A percentile compares a stretch with the other conserved stretches of the same genome.
Evolutionary conservation across 1,140 invertebrate genomes (phyloP).

Genomic region (Drosophila nikananu): DNA sequence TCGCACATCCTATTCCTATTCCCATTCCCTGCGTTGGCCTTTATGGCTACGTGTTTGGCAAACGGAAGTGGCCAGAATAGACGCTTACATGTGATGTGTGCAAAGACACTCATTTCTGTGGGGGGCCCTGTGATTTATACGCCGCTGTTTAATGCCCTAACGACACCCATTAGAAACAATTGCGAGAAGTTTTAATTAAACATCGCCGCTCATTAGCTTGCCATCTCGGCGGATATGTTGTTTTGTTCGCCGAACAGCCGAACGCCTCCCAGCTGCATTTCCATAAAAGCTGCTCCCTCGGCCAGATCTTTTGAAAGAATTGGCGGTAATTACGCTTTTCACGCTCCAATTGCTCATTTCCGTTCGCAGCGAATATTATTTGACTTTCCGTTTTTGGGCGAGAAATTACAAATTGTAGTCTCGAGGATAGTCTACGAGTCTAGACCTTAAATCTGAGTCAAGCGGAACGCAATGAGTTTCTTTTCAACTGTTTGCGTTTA

Average conservation of each 20-base stretch:
- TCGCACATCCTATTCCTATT: not conserved
- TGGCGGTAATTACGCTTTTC: slow-evolving; percentile 70
- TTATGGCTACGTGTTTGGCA: slow-evolving; percentile 83
- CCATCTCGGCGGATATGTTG: slow-evolving; percentile 14
- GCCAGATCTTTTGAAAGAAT: slow-evolving; percentile 55
- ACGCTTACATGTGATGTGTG: slow-evolving; percentile 38
- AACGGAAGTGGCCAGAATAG: slow-evolving; percentile 78
- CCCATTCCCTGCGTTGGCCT: slow-evolving; percentile 36
- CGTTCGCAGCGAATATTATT: slow-evolving; percentile 45
- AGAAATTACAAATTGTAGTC: slow-evolving; percentile 44
- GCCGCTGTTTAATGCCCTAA: slow-evolving; percentile 75
- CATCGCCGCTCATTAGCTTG: slow-evolving; percentile 62
- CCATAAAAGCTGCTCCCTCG: slow-evolving; percentile 60
- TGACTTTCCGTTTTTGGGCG: slow-evolving; percentile 52
- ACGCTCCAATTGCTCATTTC: slow-evolving; percentile 81
- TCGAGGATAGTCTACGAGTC: not conserved
- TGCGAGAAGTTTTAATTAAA: slow-evolving; percentile 83
- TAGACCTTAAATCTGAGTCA: slow-evolving; percentile 32
- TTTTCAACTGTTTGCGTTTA: slow-evolving; percentile 18
- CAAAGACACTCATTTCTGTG: slow-evolving; percentile 41
- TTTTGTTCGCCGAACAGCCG: not conserved
- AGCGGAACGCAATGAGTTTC: slow-evolving; percentile 40
- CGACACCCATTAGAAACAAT: slow-evolving; percentile 82
- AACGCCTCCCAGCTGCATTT: slow-evolving; percentile 27
- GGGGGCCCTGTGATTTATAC: slow-evolving; percentile 69